Evolutionary conservation across 2,888 invertebrate species (phyloP).

Genomic region (Drosophila suboccidentalis): DNA sequence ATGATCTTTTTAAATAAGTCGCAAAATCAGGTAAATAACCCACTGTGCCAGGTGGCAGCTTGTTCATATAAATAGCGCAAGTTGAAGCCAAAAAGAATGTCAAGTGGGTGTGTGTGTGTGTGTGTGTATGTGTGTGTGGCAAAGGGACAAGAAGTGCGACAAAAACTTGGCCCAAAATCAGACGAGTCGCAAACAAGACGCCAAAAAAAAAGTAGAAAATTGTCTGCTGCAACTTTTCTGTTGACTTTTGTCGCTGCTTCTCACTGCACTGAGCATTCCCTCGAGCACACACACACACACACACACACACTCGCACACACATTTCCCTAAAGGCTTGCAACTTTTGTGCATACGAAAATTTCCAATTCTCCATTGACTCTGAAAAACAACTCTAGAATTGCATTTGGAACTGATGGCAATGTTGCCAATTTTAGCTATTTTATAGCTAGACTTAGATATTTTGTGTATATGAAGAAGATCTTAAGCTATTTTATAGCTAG

Average conservation of each 20-base stretch:
- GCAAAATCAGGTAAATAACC: not conserved
- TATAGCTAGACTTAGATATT: too few relatives aligned
- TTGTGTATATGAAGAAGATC: too few relatives aligned
- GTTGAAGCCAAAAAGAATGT: slow-evolving; percentile 41
- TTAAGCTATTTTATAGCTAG: too few relatives aligned
- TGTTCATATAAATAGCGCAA: slow-evolving; percentile 35
- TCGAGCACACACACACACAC: slow-evolving; percentile 9
- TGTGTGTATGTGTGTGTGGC: slow-evolving; percentile 10
- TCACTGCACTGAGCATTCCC: not conserved
- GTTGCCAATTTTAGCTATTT: not conserved
- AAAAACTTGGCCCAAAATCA: slow-evolving; percentile 26
- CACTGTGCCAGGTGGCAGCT: slow-evolving; percentile 8
- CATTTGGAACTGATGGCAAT: slow-evolving; percentile 14
- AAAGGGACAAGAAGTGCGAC: slow-evolving; percentile 16
- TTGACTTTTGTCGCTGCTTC: not conserved
- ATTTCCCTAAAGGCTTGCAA: slow-evolving; percentile 21
- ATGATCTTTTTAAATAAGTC: not conserved
- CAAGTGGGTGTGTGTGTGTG: slow-evolving; percentile 28
- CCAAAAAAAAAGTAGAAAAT: slow-evolving; percentile 10
- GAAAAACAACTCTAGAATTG: slow-evolving; percentile 5
- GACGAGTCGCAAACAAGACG: slow-evolving; percentile 12
- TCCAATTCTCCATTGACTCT: slow-evolving; percentile 40
- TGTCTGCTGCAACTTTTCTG: slow-evolving; percentile 23
- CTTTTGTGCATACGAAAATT: slow-evolving; percentile 36
- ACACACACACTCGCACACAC: slow-evolving; percentile 4